Conservation (phyloP, 2,113 vertebrate species). For the Myotis yumanensis region DNA sequence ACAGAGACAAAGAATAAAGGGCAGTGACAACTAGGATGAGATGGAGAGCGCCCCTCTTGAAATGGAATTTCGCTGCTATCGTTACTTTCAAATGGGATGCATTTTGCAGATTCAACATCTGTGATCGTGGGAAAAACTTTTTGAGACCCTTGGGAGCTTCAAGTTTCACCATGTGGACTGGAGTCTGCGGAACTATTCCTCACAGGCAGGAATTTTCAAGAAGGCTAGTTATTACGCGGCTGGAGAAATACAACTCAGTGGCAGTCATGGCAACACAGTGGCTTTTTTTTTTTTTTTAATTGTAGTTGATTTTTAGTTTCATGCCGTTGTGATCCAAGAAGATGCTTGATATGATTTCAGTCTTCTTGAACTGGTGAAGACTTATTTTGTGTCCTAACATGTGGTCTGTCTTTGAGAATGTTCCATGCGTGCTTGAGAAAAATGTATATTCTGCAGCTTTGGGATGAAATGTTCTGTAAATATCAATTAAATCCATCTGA, state of each 20-base stretch:
- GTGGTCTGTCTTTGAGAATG: background rate
- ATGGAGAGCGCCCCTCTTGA: rapidly evolving
- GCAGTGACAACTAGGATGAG: background rate
- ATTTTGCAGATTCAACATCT: background rate
- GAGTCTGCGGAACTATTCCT: background rate
- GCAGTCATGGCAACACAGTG: background rate
- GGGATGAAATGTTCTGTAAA: background rate
- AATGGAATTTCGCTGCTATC: rapidly evolving
- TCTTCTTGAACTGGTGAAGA: background rate
- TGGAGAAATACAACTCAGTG: background rate
- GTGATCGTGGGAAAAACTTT: background rate
- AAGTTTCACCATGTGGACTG: background rate
- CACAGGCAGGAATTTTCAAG: background rate
- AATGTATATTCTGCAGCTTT: background rate
- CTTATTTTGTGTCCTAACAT: background rate
- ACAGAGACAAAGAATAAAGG: background rate
- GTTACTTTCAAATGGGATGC: background rate
- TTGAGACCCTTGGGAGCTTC: background rate
- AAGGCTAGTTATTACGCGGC: background rate
- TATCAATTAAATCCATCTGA: background rate
- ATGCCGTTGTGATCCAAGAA: background rate
- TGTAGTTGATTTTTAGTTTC: background rate
- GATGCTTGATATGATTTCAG: background rate
- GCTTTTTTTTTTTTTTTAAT: background rate
- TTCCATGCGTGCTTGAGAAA: background rate